Percentiles rank a stretch among this genome's conserved stretches.
These are phyloP conservation scores for Drosophila persimilis DNA, from an alignment of 1,140 invertebrate genomes.

Conservation along the genomic window DNA sequence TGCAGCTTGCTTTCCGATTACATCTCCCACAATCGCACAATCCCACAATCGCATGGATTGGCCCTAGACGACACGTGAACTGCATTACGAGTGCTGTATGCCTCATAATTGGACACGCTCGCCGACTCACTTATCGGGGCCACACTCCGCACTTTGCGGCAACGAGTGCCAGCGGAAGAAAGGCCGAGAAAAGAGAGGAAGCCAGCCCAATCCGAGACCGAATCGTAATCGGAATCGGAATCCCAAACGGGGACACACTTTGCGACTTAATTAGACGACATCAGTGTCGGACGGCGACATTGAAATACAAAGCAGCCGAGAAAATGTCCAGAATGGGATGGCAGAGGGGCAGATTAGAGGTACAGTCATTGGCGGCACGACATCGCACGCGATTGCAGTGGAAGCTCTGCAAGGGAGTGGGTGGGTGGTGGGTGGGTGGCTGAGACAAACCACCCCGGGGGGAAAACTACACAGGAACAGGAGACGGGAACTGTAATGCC, in stretches of 20 bases:
- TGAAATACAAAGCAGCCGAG: constrained; percentile 31
- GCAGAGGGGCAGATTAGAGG: neutral
- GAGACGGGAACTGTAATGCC: neutral
- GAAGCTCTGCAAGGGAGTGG: constrained; percentile 8
- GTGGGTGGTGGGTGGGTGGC: constrained; percentile 10
- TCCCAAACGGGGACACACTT: constrained; percentile 72
- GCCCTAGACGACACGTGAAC: constrained; percentile 63
- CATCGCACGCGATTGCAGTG: constrained; percentile 41
- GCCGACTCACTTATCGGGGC: constrained; percentile 66
- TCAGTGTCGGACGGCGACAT: constrained; percentile 41
- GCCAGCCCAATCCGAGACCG: constrained; percentile 33
- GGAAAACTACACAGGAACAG: constrained; percentile 31
- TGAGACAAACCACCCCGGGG: constrained; percentile 28
- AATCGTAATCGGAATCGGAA: constrained; percentile 58
- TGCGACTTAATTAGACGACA: constrained; percentile 77
- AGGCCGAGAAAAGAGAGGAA: constrained; percentile 3
- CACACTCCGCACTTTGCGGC: constrained; percentile 58
- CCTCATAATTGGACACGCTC: constrained; percentile 75
- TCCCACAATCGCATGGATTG: constrained; percentile 1
- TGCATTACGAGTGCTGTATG: constrained; percentile 54
- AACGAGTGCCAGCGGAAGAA: no score
- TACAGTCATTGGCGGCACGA: constrained; percentile 39
- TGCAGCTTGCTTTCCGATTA: constrained; percentile 41
- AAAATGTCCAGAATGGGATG: neutral
- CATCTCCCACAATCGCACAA: constrained; percentile 26